Conservation (phyloP, 2,113 vertebrate genomes). For the Chlorodrepanis virens region DNA sequence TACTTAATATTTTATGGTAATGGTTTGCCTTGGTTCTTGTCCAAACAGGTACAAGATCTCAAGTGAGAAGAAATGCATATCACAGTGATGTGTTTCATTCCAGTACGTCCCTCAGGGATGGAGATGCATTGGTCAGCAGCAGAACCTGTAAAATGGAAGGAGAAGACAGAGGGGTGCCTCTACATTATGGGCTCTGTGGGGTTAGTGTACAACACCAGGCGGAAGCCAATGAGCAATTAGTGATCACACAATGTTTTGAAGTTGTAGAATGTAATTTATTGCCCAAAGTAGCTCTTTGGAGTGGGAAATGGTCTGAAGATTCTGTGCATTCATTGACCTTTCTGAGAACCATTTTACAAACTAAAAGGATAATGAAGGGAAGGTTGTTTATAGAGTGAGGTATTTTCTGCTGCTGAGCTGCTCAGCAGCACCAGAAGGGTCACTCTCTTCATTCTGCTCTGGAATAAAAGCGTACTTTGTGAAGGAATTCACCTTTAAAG, state of each 20-base stretch:
- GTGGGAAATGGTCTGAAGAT: neutral
- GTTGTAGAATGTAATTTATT: neutral
- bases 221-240: neutral
- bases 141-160: neutral
- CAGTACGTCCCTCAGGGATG: neutral
- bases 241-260: neutral
- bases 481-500: neutral
- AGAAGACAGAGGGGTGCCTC: neutral
- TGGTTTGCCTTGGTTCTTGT: neutral
- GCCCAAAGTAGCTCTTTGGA: neutral
- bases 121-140: neutral
- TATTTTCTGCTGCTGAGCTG: neutral
- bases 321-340: neutral
- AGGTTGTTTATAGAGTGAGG: neutral
- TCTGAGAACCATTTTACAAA: neutral
- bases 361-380: neutral
- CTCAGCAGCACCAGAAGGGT: neutral
- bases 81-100: neutral
- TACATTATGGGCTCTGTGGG: rapidly evolving
- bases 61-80: neutral
- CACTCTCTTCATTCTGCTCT: neutral
- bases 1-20: neutral
- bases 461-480: neutral
- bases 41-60: neutral
- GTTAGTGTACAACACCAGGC: neutral